phyloP scores from a whole-genome alignment of 2,797 vertebrate species.

The Hoplostethus mediterraneus region DNA sequence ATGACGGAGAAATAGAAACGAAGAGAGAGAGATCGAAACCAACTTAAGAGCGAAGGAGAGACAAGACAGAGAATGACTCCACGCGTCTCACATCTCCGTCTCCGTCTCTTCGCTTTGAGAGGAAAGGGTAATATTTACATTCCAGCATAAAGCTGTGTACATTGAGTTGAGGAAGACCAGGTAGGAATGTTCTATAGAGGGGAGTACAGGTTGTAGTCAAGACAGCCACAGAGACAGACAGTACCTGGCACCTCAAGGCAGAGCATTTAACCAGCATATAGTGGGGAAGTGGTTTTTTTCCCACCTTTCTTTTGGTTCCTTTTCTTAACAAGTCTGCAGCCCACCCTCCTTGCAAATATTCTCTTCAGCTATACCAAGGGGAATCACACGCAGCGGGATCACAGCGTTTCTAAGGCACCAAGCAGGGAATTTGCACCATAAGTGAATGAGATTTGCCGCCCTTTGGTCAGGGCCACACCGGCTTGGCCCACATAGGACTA shows the following conservation, averaged over 20 bases:
- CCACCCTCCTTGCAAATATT: neutral
- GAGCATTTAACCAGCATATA: neutral
- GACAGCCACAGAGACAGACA: neutral
- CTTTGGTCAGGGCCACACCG: too few species aligned
- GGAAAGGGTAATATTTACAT: neutral
- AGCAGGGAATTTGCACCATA: neutral
- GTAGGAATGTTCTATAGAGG: neutral
- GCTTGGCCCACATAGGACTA: too few species aligned
- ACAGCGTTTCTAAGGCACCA: conserved; percentile 5
- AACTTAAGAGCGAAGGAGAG: too few species aligned
- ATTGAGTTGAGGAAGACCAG: neutral
- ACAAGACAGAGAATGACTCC: too few species aligned
- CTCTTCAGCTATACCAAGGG: neutral
- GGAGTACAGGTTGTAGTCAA: neutral
- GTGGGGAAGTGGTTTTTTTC: neutral
- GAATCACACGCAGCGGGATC: conserved; percentile 10
- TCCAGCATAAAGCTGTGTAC: too few species aligned
- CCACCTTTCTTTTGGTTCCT: neutral
- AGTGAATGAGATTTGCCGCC: too few species aligned
- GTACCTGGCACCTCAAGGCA: conserved; percentile 9
- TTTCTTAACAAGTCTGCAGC: neutral
- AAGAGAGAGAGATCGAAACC: too few species aligned
- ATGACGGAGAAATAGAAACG: too few species aligned
- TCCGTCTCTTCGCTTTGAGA: neutral
- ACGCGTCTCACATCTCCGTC: too few species aligned